Evolutionary conservation across 2,888 invertebrate genomes (phyloP), one percentile per base, ranked within the genome.

Genomic region (Ormyrus pomaceus): DNA sequence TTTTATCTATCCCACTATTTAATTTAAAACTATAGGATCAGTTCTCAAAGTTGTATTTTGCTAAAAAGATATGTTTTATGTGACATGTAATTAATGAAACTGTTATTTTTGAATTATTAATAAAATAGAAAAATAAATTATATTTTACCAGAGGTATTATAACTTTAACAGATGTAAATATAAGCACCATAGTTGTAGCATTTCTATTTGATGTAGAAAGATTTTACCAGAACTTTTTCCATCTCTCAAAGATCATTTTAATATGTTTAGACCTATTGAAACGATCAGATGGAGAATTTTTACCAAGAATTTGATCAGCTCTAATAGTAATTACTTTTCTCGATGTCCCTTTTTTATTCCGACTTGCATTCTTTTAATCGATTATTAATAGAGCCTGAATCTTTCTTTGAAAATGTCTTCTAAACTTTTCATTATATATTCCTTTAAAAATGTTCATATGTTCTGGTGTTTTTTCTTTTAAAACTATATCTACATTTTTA

Each of bases 311-410:
- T 86, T 93, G 92, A 84, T 93, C 92, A 4, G 92, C 91, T 58
- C 92, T 91, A 72, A 93, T 91, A 9, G 92, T 91, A 81, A 93
- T 92, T n/a, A 92, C 91, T 89, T 92, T 92, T 48, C 91, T 91
- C 45, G 91, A 87, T 69, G 87, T 83, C 19, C 88, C 85, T 82
- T 89, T 90, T 45, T 88, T 88, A 10, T 88, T 82, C 86, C 85
- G 9, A 91, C 86, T 79, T 91, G 90, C 53, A 90, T 81, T 64
- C 89, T 86, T 86, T 91, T 91, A 66, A 89, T 85, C 55, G 89
- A 86, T 84, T 89, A n/a, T n/a, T n/a, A n/a, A n/a, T n/a, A n/a
- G n/a, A n/a, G n/a, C n/a, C n/a, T n/a, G n/a, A n/a, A n/a, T n/a
- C n/a, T n/a, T n/a, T n/a, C n/a, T n/a, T n/a, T n/a, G n/a, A n/a